phyloP scores from a whole-genome alignment of 2,113 vertebrate genomes.

The Canis aureus region DNA sequence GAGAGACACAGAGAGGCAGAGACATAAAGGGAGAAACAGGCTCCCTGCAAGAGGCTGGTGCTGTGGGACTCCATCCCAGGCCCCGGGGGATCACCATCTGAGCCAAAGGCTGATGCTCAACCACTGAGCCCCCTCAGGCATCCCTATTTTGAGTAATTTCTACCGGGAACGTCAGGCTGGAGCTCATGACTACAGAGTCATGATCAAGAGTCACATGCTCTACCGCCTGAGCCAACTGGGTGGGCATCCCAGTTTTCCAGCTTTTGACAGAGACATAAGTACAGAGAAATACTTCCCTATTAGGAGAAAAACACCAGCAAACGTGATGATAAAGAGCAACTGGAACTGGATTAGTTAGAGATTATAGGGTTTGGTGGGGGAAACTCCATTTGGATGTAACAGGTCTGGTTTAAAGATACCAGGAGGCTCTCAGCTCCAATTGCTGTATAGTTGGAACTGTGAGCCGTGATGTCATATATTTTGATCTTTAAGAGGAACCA shows the following conservation, averaged over 20 bases:
- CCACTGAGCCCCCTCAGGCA: too few species aligned
- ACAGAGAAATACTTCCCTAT: not conserved
- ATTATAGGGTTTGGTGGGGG: not conserved
- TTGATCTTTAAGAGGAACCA: constrained; percentile 45
- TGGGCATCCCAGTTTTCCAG: not conserved
- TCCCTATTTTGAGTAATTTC: not conserved
- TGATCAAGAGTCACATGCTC: not conserved
- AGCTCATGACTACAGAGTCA: not conserved
- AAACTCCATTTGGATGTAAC: not conserved
- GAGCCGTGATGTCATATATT: not conserved
- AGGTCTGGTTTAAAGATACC: not conserved
- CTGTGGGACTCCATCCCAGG: too few species aligned
- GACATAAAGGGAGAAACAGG: too few species aligned
- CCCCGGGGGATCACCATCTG: too few species aligned
- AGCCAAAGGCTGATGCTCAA: too few species aligned
- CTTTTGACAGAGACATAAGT: not conserved
- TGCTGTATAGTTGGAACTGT: not conserved
- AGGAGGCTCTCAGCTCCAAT: not conserved
- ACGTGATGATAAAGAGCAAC: not conserved
- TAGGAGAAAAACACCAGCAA: not conserved
- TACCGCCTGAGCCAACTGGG: not conserved
- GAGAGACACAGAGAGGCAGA: too few species aligned
- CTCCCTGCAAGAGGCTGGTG: too few species aligned
- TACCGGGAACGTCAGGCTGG: not conserved
- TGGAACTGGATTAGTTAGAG: not conserved